Conservation (phyloP, 2,797 vertebrate genomes). For the Monodelphis domestica region DNA sequence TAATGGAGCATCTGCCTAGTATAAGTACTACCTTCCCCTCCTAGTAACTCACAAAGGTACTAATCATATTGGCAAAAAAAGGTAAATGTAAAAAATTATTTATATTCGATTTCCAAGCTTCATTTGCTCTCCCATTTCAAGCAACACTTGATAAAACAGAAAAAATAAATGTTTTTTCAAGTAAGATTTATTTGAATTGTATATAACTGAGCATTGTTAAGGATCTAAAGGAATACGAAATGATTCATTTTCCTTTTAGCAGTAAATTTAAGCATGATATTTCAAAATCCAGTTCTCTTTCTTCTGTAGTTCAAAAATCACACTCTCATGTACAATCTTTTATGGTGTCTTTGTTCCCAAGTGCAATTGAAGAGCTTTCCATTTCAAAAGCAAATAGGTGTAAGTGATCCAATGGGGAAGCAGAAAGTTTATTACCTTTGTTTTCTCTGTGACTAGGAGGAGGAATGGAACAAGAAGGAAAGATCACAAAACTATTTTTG, state of each 20-base stretch:
- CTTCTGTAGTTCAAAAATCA: neutral
- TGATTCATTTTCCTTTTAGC: neutral
- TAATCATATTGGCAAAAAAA: neutral
- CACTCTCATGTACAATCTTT: neutral
- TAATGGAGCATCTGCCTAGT: neutral
- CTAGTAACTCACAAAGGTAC: neutral
- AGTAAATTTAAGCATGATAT: neutral
- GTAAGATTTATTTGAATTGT: neutral
- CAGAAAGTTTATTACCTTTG: neutral
- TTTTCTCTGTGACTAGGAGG: neutral
- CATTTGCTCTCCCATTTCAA: neutral
- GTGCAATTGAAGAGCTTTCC: neutral
- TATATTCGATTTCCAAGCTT: neutral
- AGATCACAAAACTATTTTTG: neutral
- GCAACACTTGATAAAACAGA: neutral
- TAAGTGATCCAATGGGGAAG: neutral
- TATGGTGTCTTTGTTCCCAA: neutral
- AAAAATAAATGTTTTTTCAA: neutral
- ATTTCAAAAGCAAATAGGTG: neutral
- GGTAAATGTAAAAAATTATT: neutral
- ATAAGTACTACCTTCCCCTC: neutral
- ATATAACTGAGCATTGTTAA: neutral
- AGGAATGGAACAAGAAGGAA: neutral
- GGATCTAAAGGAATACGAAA: neutral
- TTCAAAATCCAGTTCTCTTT: neutral